A percentile compares a stretch with the other conserved stretches of the same genome.
Evolutionary conservation across 1,140 invertebrate species (phyloP).

Genomic region (Papilio machaon): DNA sequence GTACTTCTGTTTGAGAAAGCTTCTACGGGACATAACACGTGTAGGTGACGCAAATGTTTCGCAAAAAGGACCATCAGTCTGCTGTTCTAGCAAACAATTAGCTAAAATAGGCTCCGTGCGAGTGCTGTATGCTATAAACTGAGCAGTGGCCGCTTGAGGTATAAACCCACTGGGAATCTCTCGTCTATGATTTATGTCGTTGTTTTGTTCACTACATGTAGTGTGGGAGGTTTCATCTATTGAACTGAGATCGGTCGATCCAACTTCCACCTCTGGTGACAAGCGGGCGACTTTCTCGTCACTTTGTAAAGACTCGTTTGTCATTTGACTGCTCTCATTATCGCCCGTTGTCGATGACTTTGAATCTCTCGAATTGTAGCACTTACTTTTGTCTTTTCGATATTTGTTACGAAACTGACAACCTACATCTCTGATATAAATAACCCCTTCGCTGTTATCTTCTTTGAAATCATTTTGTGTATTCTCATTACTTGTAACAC

Average conservation of each 20-base stretch:
- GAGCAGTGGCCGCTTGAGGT: slow-evolving; percentile 48
- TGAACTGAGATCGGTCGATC: slow-evolving; percentile 56
- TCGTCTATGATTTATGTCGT: slow-evolving; percentile 24
- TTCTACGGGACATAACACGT: slow-evolving; percentile 48
- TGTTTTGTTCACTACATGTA: slow-evolving; percentile 53
- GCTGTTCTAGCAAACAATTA: slow-evolving; percentile 41
- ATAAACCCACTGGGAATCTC: slow-evolving; percentile 50
- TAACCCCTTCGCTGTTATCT: slow-evolving; percentile 53
- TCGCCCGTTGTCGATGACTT: slow-evolving; percentile 54
- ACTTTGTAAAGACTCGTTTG: slow-evolving; percentile 56
- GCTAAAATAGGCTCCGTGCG: slow-evolving; percentile 43
- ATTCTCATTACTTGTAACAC: slow-evolving; percentile 45
- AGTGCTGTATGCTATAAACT: slow-evolving; percentile 49
- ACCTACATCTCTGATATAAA: slow-evolving; percentile 74
- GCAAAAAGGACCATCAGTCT: slow-evolving; percentile 19
- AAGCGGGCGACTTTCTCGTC: slow-evolving; percentile 66
- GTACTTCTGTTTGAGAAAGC: slow-evolving; percentile 55
- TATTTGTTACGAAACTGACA: slow-evolving; percentile 69
- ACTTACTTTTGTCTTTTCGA: slow-evolving; percentile 48
- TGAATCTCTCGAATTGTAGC: slow-evolving; percentile 51
- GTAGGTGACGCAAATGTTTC: slow-evolving; percentile 37
- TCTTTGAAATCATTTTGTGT: slow-evolving; percentile 28
- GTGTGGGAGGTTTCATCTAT: slow-evolving; percentile 56
- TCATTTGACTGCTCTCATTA: slow-evolving; percentile 53
- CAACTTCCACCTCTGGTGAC: slow-evolving; percentile 47